Base-by-base conservation (phyloP, 2,888 invertebrate species). In the Hemicrepidius hirtus region DNA sequence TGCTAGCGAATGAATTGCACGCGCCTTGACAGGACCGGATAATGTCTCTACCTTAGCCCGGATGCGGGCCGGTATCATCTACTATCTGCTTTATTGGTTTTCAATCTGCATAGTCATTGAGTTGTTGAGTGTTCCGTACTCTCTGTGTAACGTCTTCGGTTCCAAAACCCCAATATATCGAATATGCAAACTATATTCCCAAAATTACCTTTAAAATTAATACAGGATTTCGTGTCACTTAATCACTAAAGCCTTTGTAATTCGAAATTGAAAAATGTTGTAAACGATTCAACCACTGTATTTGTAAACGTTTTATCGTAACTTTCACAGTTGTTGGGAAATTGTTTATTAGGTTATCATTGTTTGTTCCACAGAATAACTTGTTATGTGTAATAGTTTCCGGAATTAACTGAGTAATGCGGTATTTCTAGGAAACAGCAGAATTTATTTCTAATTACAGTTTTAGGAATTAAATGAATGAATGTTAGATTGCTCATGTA, bases 11-110 rank as follows among this genome's bases (percentile, higher is more conserved):
- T 76, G 76, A 78, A 77, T 78, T 76, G 75, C 76, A 66, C 66
- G 71, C 71, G 74, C 76, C 75, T 78, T 76, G 76, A 78, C 74
- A 76, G 57, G 71, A 50, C 68, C 71, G 71, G 68, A 76, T 73
- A 76, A 73, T 73, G 73, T 76, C 76, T 73, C 66, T 64, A 68
- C 73, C 49, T 69, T 72, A 59, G 55, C 75, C 67, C 71, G 69
- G 67, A 71, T 74, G 67, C 67, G 73, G 55, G 64, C 69, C 67
- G 74, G 76, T 76, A 74, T 75, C 75, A 76, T 75, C 75, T 75
- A 72, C 32, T 76, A 76, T 75, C 75, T 75, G 70, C 32, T 76
- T 76, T 78, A 78, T 77, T 76, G 76, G 73, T 76, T 77, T 75
- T 75, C 73, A 75, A 77, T 78, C 76, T 78, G 75, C 76, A 76